These are phyloP conservation scores for Trichogramma dendrolimi DNA, from an alignment of 2,888 invertebrate genomes.

Conservation along the genomic window DNA sequence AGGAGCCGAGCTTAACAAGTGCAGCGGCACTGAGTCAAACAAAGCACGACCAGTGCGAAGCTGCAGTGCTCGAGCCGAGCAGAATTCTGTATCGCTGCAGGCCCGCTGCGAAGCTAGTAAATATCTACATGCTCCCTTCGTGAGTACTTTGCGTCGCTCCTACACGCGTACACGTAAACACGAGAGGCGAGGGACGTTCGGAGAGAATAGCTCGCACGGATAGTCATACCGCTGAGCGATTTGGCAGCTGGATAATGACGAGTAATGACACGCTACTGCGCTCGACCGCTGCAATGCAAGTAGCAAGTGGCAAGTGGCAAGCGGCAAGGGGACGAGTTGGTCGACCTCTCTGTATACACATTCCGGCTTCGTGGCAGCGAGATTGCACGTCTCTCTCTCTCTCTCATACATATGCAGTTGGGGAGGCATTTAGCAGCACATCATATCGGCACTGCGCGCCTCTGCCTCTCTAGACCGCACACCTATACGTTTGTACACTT, in stretches of 20 bases:
- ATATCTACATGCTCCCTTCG: too few species aligned
- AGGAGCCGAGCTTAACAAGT: too few species aligned
- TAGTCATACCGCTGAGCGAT: constrained; percentile 48
- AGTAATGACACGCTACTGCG: constrained; percentile 47
- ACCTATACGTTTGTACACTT: too few species aligned
- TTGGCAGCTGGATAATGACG: constrained; percentile 51
- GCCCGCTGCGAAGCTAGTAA: too few species aligned
- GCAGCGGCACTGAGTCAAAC: too few species aligned
- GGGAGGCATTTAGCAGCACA: constrained; percentile 37
- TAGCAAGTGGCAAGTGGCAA: neutral
- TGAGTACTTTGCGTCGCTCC: too few species aligned
- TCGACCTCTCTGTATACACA: neutral
- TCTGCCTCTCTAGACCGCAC: constrained; percentile 32
- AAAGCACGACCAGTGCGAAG: too few species aligned
- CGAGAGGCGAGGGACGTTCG: too few species aligned
- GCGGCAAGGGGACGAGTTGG: constrained; percentile 12
- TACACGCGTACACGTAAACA: too few species aligned
- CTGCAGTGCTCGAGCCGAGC: too few species aligned
- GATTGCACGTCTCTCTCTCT: constrained; percentile 37
- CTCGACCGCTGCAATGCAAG: constrained; percentile 28
- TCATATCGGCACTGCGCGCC: constrained; percentile 33
- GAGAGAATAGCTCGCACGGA: constrained; percentile 26
- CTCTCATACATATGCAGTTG: constrained; percentile 49
- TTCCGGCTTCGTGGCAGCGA: constrained; percentile 25
- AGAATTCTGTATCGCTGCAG: too few species aligned